Conservation (phyloP, 2,113 vertebrate genomes). For the Microcebus ravelobensis region DNA sequence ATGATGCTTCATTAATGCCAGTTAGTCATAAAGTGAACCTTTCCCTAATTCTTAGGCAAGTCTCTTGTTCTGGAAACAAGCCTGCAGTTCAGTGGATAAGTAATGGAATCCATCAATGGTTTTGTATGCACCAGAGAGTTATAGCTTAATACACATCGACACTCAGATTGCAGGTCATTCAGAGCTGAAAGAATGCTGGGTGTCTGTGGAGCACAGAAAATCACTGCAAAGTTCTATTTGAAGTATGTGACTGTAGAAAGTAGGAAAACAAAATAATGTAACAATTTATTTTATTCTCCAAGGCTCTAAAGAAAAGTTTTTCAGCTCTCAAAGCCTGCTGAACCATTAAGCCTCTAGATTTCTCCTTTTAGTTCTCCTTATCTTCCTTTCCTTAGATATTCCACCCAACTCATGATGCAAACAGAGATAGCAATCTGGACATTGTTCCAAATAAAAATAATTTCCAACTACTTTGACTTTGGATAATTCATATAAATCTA, state of each 20-base stretch:
- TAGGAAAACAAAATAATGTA: not conserved
- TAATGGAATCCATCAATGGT: not conserved
- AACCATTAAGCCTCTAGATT: not conserved
- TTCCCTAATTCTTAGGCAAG: slow-evolving; percentile 26
- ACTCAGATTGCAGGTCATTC: not conserved
- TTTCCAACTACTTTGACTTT: not conserved
- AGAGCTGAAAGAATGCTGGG: not conserved
- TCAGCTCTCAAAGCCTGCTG: not conserved
- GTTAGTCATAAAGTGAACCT: slow-evolving; percentile 20
- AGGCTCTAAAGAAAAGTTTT: not conserved
- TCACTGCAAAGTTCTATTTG: not conserved
- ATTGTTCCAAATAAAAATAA: slow-evolving; percentile 42
- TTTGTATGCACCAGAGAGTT: not conserved
- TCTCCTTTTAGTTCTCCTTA: not conserved
- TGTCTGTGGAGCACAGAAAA: not conserved
- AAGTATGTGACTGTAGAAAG: not conserved
- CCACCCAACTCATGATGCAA: not conserved
- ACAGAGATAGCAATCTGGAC: not conserved
- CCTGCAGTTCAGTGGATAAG: not conserved
- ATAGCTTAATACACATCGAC: not conserved
- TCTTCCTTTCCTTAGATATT: not conserved
- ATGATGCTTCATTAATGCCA: not conserved
- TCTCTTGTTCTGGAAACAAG: slow-evolving; percentile 51
- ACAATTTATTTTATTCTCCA: slow-evolving; percentile 23
- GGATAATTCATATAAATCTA: not conserved